A percentile compares a stretch with the other conserved stretches of the same genome.
These are phyloP conservation scores for Amphiduros pacificus DNA, from an alignment of 2,888 invertebrate species.

Conservation along the genomic window DNA sequence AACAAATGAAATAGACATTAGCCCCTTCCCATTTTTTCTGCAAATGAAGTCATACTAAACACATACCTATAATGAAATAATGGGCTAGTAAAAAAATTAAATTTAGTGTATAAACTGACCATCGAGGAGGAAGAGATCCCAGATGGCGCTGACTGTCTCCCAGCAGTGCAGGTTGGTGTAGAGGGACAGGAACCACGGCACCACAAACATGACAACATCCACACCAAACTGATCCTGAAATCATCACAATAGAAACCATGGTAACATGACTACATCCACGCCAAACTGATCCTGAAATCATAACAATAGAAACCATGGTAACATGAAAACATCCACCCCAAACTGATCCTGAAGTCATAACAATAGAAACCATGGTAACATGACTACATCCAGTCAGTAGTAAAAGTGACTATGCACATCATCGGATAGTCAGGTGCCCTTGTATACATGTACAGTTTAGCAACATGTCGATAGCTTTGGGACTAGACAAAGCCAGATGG, in stretches of 20 bases:
- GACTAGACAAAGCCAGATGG: too few species aligned
- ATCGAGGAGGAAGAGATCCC: constrained; percentile 28
- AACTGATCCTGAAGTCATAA: constrained; percentile 2
- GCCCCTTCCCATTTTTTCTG: neutral
- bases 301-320: neutral
- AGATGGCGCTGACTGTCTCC: constrained; percentile 30
- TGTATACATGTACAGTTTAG: too few species aligned
- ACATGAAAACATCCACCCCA: constrained; percentile 20
- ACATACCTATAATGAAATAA: neutral
- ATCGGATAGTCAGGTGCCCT: too few species aligned
- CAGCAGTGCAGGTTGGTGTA: constrained; percentile 28
- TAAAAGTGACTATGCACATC: too few species aligned
- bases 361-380: constrained; percentile 19
- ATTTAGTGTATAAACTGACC: constrained; percentile 15
- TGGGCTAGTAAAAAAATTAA: neutral
- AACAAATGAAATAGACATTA: too few species aligned
- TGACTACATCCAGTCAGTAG: constrained; percentile 10
- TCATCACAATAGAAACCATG: neutral
- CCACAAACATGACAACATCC: constrained; percentile 23
- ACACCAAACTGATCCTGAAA: constrained; percentile 4
- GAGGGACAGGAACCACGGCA: constrained; percentile 31
- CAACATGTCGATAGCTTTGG: too few species aligned
- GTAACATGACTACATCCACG: constrained; percentile 20
- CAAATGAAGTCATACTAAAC: neutral
- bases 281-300: constrained; percentile 1